Evolutionary conservation across 2,113 vertebrate genomes (phyloP).

Genomic region (Mustelus asterias): DNA sequence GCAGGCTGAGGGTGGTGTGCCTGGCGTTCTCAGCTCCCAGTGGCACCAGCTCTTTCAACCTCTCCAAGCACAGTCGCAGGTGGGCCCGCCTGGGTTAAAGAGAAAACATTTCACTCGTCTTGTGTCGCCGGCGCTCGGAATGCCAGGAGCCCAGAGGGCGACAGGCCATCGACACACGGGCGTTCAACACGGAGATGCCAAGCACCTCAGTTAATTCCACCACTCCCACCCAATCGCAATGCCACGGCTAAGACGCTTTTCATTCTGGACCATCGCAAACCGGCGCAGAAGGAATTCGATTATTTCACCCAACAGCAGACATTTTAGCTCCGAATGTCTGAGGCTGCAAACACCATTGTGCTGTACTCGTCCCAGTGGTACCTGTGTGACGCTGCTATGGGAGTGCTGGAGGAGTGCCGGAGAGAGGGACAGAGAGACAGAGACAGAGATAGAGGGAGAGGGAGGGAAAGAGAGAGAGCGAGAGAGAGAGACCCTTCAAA

Average conservation of each 20-base stretch:
- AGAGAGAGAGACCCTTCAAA: no score
- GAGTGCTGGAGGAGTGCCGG: background rate
- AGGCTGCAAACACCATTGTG: background rate
- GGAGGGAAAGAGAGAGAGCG: no score
- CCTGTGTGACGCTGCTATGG: no score
- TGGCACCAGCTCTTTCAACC: constrained; percentile 83
- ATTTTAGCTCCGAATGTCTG: background rate
- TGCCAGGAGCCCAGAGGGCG: no score
- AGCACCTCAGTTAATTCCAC: background rate
- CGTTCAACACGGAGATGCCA: background rate
- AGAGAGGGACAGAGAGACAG: no score
- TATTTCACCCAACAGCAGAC: background rate
- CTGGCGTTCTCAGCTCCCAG: constrained; percentile 73
- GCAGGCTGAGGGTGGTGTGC: constrained; percentile 87
- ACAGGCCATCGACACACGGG: background rate
- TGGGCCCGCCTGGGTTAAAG: constrained; percentile 70
- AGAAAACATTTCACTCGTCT: background rate
- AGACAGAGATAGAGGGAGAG: no score
- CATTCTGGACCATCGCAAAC: background rate
- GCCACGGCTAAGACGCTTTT: background rate
- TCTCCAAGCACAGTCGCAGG: constrained; percentile 84
- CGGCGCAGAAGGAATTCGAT: background rate
- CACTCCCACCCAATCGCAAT: background rate
- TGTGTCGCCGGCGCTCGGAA: background rate
- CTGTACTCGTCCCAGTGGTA: background rate